A percentile compares a stretch with the other conserved stretches of the same genome.
These are phyloP conservation scores for Tenthredo distinguenda DNA, from an alignment of 2,888 invertebrate species.

Conservation along the genomic window DNA sequence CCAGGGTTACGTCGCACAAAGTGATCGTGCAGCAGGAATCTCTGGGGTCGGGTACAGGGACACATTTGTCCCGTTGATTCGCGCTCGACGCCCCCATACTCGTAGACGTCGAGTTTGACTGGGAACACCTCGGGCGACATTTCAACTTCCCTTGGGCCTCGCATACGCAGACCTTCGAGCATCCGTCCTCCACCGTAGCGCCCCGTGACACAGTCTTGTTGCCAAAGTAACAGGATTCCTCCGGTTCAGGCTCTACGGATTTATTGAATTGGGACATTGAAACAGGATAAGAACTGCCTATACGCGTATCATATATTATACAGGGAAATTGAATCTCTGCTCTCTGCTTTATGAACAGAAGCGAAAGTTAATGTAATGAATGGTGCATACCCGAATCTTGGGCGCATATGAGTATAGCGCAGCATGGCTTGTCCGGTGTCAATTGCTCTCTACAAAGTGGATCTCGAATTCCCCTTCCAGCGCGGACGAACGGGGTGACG, in stretches of 20 bases:
- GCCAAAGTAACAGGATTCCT: conserved; percentile 83
- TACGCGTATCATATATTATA: not conserved
- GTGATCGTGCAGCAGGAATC: conserved; percentile 93
- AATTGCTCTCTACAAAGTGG: conserved; percentile 87
- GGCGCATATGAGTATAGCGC: conserved; percentile 86
- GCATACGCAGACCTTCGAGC: conserved; percentile 89
- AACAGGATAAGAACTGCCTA: not conserved
- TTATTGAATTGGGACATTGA: not conserved
- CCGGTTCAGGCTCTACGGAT: conserved; percentile 71
- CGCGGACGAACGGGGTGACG: conserved; percentile 84
- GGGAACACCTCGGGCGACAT: conserved; percentile 85
- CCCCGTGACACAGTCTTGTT: conserved; percentile 87
- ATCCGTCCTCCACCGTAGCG: conserved; percentile 89
- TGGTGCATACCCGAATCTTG: conserved; percentile 80
- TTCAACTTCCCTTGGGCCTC: conserved; percentile 86
- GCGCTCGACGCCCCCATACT: conserved; percentile 68
- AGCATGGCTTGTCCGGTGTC: conserved; percentile 86
- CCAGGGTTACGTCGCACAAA: conserved; percentile 91
- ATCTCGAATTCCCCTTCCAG: conserved; percentile 84
- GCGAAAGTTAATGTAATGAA: not conserved
- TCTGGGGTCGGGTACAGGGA: conserved; percentile 89
- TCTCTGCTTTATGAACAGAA: not conserved
- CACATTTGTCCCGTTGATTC: conserved; percentile 85
- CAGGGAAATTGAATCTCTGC: too few species aligned
- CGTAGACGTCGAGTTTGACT: conserved; percentile 50